A percentile compares a stretch with the other conserved stretches of the same genome.
Conservation (phyloP, 2,888 invertebrate genomes). For the Aporophyla nigra region DNA sequence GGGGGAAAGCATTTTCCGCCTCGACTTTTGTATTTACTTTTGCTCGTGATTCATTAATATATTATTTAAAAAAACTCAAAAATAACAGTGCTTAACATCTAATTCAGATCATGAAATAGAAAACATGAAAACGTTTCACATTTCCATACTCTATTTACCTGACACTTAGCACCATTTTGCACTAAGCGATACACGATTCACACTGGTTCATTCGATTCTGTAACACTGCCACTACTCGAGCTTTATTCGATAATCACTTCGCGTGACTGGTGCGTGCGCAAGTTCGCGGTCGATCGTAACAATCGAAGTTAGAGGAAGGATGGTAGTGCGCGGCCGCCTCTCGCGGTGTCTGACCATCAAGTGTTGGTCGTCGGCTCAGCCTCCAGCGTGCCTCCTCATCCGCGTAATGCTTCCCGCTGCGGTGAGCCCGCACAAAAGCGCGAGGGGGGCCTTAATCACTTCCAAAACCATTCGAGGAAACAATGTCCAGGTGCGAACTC, state of each 20-base stretch:
- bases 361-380: conserved; percentile 76
- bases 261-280: conserved; percentile 63
- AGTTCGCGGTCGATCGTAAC: conserved; percentile 62
- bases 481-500: conserved; percentile 77
- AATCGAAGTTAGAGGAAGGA: conserved; percentile 44
- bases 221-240: conserved; percentile 67
- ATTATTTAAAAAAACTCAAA: conserved; percentile 13
- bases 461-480: conserved; percentile 76
- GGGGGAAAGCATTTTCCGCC: neutral
- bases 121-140: conserved; percentile 42
- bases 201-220: conserved; percentile 69
- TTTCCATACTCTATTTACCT: conserved; percentile 82
- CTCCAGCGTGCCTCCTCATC: conserved; percentile 82
- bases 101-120: conserved; percentile 30
- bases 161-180: conserved; percentile 86
- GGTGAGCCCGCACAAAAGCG: conserved; percentile 68
- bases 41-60: neutral
- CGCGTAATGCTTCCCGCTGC: conserved; percentile 79
- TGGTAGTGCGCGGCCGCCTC: conserved; percentile 72
- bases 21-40: neutral
- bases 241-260: conserved; percentile 59
- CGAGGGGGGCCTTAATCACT: conserved; percentile 76
- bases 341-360: conserved; percentile 77
- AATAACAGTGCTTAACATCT: neutral
- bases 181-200: conserved; percentile 70